Percentiles rank a stretch among this genome's conserved stretches.
Conservation (phyloP, 2,113 vertebrate genomes). For the Brachyhypopomus occidentalis region DNA sequence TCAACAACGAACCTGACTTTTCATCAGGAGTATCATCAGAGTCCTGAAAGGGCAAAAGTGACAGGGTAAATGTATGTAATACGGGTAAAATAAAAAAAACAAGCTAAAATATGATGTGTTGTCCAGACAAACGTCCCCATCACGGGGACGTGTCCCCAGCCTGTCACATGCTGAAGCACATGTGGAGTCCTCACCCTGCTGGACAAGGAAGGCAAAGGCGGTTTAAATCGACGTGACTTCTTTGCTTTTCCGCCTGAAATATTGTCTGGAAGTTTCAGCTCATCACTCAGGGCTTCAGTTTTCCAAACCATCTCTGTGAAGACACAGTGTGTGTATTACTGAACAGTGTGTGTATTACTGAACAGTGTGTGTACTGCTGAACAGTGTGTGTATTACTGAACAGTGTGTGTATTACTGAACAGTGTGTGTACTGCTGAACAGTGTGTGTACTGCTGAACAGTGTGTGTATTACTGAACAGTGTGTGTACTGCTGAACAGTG, state of each 20-base stretch:
- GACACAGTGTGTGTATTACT: background rate
- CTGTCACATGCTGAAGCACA: background rate
- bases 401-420: too few species aligned
- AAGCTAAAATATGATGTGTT: background rate
- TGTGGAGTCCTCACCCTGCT: slow-evolving; percentile 34
- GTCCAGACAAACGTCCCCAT: background rate
- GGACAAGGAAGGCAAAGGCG: background rate
- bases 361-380: too few species aligned
- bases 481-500: too few species aligned
- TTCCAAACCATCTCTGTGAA: slow-evolving; percentile 47
- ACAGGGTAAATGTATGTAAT: background rate
- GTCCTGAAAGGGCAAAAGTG: slow-evolving; percentile 12
- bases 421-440: too few species aligned
- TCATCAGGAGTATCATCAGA: background rate
- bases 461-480: too few species aligned
- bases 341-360: too few species aligned
- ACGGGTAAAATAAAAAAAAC: background rate
- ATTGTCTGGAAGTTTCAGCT: slow-evolving; percentile 54
- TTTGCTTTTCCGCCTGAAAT: slow-evolving; percentile 21
- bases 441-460: too few species aligned
- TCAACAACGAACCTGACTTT: slow-evolving; percentile 19
- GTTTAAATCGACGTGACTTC: background rate
- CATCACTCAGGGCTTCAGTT: slow-evolving; percentile 58
- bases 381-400: too few species aligned
- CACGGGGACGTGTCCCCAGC: background rate